These are phyloP conservation scores for Zeuzera pyrina DNA, from an alignment of 2,888 invertebrate genomes.

Conservation along the genomic window DNA sequence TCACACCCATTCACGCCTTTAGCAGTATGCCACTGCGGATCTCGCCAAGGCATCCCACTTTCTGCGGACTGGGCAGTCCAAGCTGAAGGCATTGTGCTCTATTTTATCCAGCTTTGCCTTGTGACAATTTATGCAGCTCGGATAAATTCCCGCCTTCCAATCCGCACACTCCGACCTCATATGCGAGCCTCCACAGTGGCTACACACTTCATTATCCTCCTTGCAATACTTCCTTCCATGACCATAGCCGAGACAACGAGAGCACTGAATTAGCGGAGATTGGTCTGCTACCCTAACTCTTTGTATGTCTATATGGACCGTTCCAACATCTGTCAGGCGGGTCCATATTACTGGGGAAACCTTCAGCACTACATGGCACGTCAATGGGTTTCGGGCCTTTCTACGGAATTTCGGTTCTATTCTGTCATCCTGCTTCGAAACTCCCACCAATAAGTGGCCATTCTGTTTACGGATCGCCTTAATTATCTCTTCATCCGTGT, in stretches of 20 bases:
- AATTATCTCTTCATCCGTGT: conserved; percentile 9
- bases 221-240: conserved; percentile 14
- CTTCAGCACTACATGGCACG: conserved; percentile 16
- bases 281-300: too few relatives aligned
- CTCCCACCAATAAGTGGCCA: conserved; percentile 4
- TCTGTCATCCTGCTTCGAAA: conserved; percentile 2
- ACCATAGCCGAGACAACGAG: too few relatives aligned
- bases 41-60: too few relatives aligned
- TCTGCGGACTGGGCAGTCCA: too few relatives aligned
- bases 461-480: conserved; percentile 11
- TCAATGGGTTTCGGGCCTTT: conserved; percentile 14
- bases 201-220: conserved; percentile 12
- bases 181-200: conserved; percentile 19
- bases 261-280: conserved; percentile 10
- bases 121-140: conserved; percentile 10
- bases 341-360: conserved; percentile 14
- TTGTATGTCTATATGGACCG: conserved; percentile 5
- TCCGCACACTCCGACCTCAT: too few relatives aligned
- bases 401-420: conserved; percentile 14
- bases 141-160: conserved; percentile 1
- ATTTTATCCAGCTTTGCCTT: neutral
- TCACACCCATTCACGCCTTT: too few relatives aligned
- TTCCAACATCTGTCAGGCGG: conserved; percentile 3
- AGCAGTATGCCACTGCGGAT: too few relatives aligned
- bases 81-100: too few relatives aligned